Evolutionary conservation across 2,797 vertebrate species (phyloP).

Genomic region (Tenualosa thibaudeaui): DNA sequence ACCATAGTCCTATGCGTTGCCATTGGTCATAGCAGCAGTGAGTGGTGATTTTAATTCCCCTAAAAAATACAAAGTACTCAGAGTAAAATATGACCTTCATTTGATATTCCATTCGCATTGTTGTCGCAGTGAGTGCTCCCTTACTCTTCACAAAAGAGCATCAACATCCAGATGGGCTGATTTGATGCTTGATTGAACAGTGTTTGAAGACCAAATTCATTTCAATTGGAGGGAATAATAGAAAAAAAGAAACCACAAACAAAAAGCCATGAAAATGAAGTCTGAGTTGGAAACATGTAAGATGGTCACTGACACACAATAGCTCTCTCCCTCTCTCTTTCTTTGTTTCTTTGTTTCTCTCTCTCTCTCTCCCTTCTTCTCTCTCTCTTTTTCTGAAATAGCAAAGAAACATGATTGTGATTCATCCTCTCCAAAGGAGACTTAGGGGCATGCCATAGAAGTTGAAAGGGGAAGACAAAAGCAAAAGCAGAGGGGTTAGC

Average conservation of each 20-base stretch:
- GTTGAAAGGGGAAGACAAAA: constrained; percentile 34
- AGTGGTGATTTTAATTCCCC: background rate
- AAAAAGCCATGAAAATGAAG: constrained; percentile 25
- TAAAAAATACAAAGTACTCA: background rate
- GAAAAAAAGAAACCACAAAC: constrained; percentile 47
- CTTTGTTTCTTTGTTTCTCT: background rate
- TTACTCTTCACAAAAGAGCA: constrained; percentile 48
- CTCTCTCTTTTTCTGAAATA: background rate
- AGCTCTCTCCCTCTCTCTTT: background rate
- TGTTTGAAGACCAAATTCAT: constrained; percentile 64
- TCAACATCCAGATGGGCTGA: constrained; percentile 67
- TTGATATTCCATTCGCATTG: background rate
- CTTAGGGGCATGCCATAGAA: constrained; percentile 15
- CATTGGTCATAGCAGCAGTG: background rate
- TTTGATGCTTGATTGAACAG: constrained; percentile 69
- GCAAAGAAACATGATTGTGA: background rate
- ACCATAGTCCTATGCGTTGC: background rate
- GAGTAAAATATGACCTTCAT: constrained; percentile 14
- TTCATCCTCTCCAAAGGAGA: constrained; percentile 7
- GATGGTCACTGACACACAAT: background rate
- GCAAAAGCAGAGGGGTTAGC: constrained; percentile 32
- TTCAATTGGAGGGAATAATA: constrained; percentile 44
- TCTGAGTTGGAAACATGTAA: background rate
- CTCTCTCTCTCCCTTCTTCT: background rate
- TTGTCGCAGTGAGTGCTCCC: constrained; percentile 27